Percentiles rank a stretch among this genome's conserved stretches.
Conservation (phyloP, 2,888 invertebrate species). For the Limnephilus auricula region DNA sequence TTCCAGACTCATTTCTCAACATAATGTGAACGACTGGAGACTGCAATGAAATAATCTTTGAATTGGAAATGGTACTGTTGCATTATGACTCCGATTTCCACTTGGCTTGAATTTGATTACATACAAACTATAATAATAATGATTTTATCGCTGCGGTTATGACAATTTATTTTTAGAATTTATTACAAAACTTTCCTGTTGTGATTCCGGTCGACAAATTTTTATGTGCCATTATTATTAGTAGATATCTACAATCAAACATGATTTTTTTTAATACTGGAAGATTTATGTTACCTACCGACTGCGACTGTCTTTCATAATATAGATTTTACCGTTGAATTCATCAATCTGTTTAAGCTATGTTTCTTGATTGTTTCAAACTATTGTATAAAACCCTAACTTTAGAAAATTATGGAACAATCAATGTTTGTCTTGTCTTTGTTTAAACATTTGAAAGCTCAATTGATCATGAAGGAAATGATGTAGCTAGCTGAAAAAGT, state of each 20-base stretch:
- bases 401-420: too few relatives aligned
- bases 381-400: too few relatives aligned
- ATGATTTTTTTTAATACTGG: too few relatives aligned
- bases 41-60: background rate
- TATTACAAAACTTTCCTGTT: background rate
- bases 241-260: background rate
- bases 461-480: too few relatives aligned
- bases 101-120: background rate
- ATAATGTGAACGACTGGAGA: background rate
- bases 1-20: constrained; percentile 2
- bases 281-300: too few relatives aligned
- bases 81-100: background rate
- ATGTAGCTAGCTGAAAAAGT: too few relatives aligned
- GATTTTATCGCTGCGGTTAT: background rate
- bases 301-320: too few relatives aligned
- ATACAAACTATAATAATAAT: background rate
- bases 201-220: background rate
- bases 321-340: too few relatives aligned
- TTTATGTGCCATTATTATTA: background rate
- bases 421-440: too few relatives aligned
- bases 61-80: background rate
- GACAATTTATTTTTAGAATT: background rate
- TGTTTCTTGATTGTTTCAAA: too few relatives aligned
- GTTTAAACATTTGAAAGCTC: too few relatives aligned
- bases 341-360: too few relatives aligned